Evolutionary conservation across 2,888 invertebrate species (phyloP), one percentile per base, ranked within the genome.

Genomic region (Sarcophaga rosellei): DNA sequence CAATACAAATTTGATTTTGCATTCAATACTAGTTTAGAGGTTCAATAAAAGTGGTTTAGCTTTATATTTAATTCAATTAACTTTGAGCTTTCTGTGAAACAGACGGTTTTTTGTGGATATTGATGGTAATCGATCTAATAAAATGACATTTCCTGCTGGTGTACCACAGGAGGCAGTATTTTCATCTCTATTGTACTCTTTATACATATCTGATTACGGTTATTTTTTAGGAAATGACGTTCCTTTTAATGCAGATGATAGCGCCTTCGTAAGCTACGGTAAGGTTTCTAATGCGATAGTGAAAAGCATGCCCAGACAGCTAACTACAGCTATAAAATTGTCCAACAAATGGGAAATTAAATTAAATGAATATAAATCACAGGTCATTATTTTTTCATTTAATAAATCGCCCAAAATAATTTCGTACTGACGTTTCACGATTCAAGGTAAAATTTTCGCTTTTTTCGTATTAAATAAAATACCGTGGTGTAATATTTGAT

Each of bases 261-360:
- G 62, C 12, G 62, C 23, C 11, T 62, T 62, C 21, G 15, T 62
- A 12, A 53, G 53, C 15, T 15, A 53, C 15, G 53, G n/a, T 15
- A n/a, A 57, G 5, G 57, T 57, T 57, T 12, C 57, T 57, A 35
- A 8, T 35, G 35, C 8, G 63, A 53, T 53, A 53, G 3, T 63
- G 12, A 63, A 63, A 25, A 25, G 35, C 4, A 23, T 63, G 23
- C 25, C 21, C 15, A 63, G 8, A 63, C 15, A 6, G 12, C 47
- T 15, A 15, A 47, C 12, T 47, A 15, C 47, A 47, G 47, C 47
- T 12, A 4, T 4, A 15, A 63, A 35, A 17, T 63, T 20, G 8
- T 63, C 23, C 35, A 35, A n/a, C 17, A 63, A 35, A 63, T 63
- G 63, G 63, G 35, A 63, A 25, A 63, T 63, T 15, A 63, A 63